These are phyloP conservation scores for Pterocles orientalis DNA, from an alignment of 2,113 vertebrate genomes.

Conservation along the genomic window DNA sequence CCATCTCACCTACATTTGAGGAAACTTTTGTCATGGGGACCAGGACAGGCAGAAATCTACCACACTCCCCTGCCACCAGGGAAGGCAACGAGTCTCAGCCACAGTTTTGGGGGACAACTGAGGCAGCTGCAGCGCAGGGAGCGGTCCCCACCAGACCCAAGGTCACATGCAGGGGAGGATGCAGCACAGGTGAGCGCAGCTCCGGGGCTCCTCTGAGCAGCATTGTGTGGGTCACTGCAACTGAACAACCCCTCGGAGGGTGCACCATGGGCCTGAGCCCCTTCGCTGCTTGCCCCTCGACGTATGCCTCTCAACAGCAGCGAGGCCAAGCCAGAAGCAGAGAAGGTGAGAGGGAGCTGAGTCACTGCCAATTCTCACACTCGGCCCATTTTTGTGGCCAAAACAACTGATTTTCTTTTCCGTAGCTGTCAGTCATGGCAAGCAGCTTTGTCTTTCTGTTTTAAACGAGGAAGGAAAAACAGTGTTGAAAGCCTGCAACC, in stretches of 20 bases:
- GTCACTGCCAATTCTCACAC: background rate
- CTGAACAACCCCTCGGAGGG: background rate
- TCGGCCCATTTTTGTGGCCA: fast-evolving
- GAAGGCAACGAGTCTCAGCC: background rate
- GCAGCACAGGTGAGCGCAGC: fast-evolving
- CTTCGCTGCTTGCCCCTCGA: fast-evolving
- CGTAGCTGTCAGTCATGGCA: background rate
- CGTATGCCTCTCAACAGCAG: fast-evolving
- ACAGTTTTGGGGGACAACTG: background rate
- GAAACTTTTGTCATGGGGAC: background rate
- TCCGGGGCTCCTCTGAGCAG: background rate
- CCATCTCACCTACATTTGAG: background rate
- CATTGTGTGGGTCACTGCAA: fast-evolving
- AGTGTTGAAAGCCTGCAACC: background rate
- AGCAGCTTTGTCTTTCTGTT: constrained; percentile 25
- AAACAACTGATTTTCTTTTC: constrained; percentile 32
- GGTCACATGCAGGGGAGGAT: fast-evolving
- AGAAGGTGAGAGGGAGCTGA: background rate
- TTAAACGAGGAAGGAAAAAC: background rate
- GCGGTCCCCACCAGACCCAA: fast-evolving
- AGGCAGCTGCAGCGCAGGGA: background rate
- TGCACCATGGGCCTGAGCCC: background rate
- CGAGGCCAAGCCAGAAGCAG: background rate
- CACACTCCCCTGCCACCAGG: fast-evolving
- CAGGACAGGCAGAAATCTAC: background rate